These are phyloP conservation scores for Heliconius hortense DNA, from an alignment of 2,888 invertebrate species.

Conservation along the genomic window DNA sequence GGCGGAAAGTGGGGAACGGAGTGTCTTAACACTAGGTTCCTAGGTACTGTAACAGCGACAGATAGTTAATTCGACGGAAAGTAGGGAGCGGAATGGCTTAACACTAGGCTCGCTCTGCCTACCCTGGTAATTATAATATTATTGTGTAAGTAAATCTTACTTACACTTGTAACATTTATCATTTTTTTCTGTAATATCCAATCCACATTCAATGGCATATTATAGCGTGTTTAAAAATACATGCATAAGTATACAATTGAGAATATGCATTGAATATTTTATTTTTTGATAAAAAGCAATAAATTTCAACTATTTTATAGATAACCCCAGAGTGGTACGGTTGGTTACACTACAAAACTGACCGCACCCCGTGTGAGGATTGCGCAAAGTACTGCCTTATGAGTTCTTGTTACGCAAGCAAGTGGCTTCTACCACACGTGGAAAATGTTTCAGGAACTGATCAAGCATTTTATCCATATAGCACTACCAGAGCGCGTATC, in stretches of 20 bases:
- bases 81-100: too few relatives aligned
- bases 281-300: background rate
- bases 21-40: too few relatives aligned
- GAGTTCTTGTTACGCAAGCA: slow-evolving; percentile 50
- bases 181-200: too few relatives aligned
- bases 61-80: too few relatives aligned
- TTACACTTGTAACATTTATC: too few relatives aligned
- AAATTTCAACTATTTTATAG: slow-evolving; percentile 69
- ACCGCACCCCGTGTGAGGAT: slow-evolving; percentile 62
- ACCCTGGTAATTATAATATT: too few relatives aligned
- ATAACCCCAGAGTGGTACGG: slow-evolving; percentile 98
- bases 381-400: slow-evolving; percentile 56
- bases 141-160: too few relatives aligned
- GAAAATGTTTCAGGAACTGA: slow-evolving; percentile 61
- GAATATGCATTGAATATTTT: background rate
- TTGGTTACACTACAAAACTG: slow-evolving; percentile 96
- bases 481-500: slow-evolving; percentile 52
- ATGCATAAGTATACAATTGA: background rate
- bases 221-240: too few relatives aligned
- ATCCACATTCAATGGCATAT: too few relatives aligned
- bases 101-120: too few relatives aligned
- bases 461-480: slow-evolving; percentile 62
- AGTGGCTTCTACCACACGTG: slow-evolving; percentile 59
- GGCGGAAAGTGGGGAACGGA: too few relatives aligned
- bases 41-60: too few relatives aligned